These are phyloP conservation scores for Drosophila bunnanda DNA, from an alignment of 2,888 invertebrate genomes.

Conservation along the genomic window DNA sequence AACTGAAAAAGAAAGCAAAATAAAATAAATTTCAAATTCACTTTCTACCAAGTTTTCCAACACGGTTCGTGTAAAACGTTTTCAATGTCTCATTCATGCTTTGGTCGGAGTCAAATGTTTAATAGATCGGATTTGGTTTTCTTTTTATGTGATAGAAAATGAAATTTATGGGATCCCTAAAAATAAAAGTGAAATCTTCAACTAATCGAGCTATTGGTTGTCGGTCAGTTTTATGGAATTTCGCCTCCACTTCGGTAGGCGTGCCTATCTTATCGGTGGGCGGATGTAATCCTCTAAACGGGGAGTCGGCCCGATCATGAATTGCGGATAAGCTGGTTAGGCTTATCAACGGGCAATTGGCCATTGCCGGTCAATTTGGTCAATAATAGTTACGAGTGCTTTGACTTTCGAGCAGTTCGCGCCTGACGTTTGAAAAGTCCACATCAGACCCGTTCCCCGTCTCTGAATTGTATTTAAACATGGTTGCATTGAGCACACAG, in stretches of 20 bases:
- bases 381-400: constrained; percentile 37
- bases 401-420: constrained; percentile 47
- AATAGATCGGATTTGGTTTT: background rate
- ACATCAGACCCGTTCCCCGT: background rate
- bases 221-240: background rate
- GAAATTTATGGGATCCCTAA: constrained; percentile 1
- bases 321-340: constrained; percentile 48
- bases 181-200: constrained; percentile 9
- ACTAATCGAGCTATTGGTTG: background rate
- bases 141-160: constrained; percentile 1
- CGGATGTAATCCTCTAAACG: constrained; percentile 13
- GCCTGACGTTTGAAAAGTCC: constrained; percentile 47
- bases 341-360: constrained; percentile 12
- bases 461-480: constrained; percentile 24
- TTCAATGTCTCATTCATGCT: background rate
- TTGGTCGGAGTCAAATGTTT: background rate
- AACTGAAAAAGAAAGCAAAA: no score
- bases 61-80: background rate
- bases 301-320: background rate
- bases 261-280: constrained; percentile 21
- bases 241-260: background rate
- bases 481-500: constrained; percentile 44
- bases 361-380: constrained; percentile 15
- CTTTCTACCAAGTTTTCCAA: background rate
- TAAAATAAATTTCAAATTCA: background rate